Evolutionary conservation across 2,888 invertebrate genomes (phyloP).

Genomic region (Drosophila anceps): DNA sequence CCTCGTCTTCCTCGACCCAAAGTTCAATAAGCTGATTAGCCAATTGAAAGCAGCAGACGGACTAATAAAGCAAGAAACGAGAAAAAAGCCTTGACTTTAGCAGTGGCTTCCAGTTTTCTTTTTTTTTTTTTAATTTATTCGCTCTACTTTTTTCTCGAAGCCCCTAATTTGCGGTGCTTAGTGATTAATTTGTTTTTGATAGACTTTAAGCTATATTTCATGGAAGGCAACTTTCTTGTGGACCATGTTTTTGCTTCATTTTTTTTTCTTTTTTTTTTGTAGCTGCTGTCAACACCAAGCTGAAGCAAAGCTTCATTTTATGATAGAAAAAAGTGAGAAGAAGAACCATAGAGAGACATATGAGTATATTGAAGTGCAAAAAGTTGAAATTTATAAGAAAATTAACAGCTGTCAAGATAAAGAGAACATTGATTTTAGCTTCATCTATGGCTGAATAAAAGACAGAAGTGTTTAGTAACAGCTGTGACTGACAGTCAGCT

Average conservation of each 20-base stretch:
- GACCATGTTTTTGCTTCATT: neutral
- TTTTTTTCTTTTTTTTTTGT: neutral
- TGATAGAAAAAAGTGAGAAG: too few species aligned
- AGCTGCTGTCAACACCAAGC: slow-evolving; percentile 5
- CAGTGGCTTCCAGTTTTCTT: slow-evolving; percentile 7
- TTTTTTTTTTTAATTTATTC: slow-evolving; percentile 18
- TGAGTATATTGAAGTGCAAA: neutral
- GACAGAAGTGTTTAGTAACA: too few species aligned
- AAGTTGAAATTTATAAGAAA: neutral
- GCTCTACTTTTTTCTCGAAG: slow-evolving; percentile 7
- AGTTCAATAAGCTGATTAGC: slow-evolving; percentile 80
- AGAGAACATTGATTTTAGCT: too few species aligned
- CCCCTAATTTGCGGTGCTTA: slow-evolving; percentile 57
- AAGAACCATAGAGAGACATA: neutral
- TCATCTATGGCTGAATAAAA: too few species aligned
- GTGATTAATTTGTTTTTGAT: slow-evolving; percentile 73
- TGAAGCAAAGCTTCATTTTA: neutral
- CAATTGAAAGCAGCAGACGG: slow-evolving; percentile 66
- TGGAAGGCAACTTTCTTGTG: slow-evolving; percentile 44
- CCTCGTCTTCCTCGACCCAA: slow-evolving; percentile 40
- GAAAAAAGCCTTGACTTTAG: slow-evolving; percentile 15
- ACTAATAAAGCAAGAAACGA: slow-evolving; percentile 55
- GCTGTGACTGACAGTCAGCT: too few species aligned
- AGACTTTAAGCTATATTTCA: slow-evolving; percentile 75
- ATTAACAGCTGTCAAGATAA: neutral